A percentile compares a stretch with the other conserved stretches of the same genome.
Conservation (phyloP, 2,888 invertebrate species). For the Folsomia manolachei region DNA sequence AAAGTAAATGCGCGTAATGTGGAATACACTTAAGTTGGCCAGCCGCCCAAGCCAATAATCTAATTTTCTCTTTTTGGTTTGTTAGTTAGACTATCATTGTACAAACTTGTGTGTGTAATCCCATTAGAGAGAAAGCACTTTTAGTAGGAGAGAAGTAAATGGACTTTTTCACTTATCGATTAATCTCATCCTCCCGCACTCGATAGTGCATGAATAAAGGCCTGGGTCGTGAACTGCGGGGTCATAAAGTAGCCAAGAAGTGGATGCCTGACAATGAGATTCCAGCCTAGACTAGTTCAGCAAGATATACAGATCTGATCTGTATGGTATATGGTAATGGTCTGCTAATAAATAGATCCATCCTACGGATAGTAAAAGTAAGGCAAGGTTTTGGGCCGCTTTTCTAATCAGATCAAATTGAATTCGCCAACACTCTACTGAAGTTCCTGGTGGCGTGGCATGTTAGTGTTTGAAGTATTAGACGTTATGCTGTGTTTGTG, state of each 20-base stretch:
- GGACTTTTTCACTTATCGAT: slow-evolving; percentile 8
- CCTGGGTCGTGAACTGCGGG: neutral
- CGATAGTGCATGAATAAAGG: neutral
- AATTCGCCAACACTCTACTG: neutral
- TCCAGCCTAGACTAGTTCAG: neutral
- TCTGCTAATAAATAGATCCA: slow-evolving; percentile 1
- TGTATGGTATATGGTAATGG: neutral
- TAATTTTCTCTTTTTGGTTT: too few species aligned
- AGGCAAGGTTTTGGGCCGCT: too few species aligned
- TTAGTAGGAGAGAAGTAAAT: neutral
- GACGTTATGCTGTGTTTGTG: too few species aligned
- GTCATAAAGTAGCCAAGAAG: neutral
- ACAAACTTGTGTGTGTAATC: neutral
- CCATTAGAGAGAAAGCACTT: neutral
- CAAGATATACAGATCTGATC: neutral
- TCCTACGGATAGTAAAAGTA: too few species aligned
- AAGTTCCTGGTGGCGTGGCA: neutral
- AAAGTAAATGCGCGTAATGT: too few species aligned
- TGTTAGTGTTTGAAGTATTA: too few species aligned
- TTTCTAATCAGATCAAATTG: neutral
- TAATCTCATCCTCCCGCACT: neutral
- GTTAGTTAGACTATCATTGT: neutral
- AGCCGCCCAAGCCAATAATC: neutral
- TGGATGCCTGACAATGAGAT: neutral
- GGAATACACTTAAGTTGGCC: neutral